phyloP scores from a whole-genome alignment of 2,113 vertebrate genomes.

The Chrysochloris asiatica region DNA sequence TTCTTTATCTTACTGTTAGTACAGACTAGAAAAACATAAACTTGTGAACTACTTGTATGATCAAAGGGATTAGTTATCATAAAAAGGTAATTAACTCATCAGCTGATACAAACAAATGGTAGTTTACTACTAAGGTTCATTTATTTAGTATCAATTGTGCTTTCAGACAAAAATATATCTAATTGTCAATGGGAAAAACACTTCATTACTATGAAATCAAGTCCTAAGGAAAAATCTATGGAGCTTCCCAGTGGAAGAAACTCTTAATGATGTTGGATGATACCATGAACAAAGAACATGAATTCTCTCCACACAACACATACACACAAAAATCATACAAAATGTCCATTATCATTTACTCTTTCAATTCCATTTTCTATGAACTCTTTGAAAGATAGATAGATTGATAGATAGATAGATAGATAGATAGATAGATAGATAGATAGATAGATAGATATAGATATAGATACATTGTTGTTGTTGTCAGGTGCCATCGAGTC shows the following conservation, averaged over 20 bases:
- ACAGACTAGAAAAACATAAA: neutral
- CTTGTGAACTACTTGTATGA: neutral
- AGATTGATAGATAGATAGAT: neutral
- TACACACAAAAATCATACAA: too few relatives aligned
- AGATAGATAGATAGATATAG: constrained; percentile 31
- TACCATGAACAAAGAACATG: neutral
- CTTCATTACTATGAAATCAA: constrained; percentile 40
- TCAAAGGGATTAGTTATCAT: neutral
- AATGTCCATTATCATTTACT: too few relatives aligned
- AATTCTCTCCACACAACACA: constrained; percentile 52
- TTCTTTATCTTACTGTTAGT: neutral
- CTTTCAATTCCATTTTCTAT: too few relatives aligned
- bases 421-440: neutral
- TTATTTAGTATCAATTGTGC: constrained; percentile 44
- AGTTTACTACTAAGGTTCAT: constrained; percentile 27
- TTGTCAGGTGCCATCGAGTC: too few relatives aligned
- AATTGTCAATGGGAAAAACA: constrained; percentile 67
- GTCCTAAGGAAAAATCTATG: constrained; percentile 37
- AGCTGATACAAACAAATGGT: constrained; percentile 15
- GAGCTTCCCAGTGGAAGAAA: neutral
- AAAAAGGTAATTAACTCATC: too few relatives aligned
- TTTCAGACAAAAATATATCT: constrained; percentile 50
- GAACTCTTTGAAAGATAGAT: too few relatives aligned
- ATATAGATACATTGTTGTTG: constrained; percentile 44
- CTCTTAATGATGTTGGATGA: constrained; percentile 63